A percentile compares a stretch with the other conserved stretches of the same genome.
Conservation (phyloP, 2,888 invertebrate genomes). For the Sclerodermus sp. region DNA sequence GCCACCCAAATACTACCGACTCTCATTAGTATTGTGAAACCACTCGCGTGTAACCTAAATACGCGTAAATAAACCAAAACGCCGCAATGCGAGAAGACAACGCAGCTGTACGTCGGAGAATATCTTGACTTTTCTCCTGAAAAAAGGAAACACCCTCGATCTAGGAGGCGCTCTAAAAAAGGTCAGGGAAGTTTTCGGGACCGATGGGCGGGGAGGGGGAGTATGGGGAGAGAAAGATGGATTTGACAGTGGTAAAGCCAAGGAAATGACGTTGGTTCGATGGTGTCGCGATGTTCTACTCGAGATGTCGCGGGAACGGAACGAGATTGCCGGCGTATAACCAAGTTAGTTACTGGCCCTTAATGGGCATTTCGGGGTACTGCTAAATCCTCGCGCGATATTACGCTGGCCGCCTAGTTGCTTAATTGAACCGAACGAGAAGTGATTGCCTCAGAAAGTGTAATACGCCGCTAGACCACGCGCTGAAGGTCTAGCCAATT, state of each 20-base stretch:
- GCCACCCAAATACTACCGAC: conserved; percentile 32
- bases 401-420: conserved; percentile 36
- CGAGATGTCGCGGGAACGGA: neutral
- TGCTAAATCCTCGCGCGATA: conserved; percentile 42
- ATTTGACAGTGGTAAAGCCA: too few relatives aligned
- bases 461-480: neutral
- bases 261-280: too few relatives aligned
- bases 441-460: conserved; percentile 32
- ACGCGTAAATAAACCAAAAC: conserved; percentile 14
- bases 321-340: conserved; percentile 37
- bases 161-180: too few relatives aligned
- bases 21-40: conserved; percentile 49
- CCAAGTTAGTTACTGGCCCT: conserved; percentile 42
- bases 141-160: too few relatives aligned
- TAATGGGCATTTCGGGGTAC: conserved; percentile 42
- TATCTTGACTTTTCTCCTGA: too few relatives aligned
- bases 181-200: too few relatives aligned
- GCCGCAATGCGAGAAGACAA: too few relatives aligned
- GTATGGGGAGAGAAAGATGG: too few relatives aligned
- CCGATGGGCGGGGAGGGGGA: too few relatives aligned
- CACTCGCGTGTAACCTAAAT: neutral
- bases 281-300: neutral
- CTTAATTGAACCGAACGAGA: conserved; percentile 51
- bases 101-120: too few relatives aligned
- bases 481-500: conserved; percentile 1